Conservation (phyloP, 2,797 vertebrate species). For the Cossypha niveicapilla region DNA sequence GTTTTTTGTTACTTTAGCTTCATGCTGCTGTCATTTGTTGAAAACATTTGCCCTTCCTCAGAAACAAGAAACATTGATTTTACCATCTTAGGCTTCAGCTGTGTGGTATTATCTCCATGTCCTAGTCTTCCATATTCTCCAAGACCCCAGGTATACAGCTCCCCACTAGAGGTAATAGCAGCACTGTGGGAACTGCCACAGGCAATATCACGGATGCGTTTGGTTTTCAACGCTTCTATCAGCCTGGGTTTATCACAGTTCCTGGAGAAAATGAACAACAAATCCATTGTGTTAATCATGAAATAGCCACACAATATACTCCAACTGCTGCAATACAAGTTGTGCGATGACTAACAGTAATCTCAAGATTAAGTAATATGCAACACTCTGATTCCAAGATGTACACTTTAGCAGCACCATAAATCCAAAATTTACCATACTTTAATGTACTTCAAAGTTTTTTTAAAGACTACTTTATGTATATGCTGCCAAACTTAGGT, state of each 20-base stretch:
- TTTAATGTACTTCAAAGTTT: not conserved
- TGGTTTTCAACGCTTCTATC: slow-evolving; percentile 94
- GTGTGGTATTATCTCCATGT: slow-evolving; percentile 96
- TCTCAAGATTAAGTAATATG: not conserved
- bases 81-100: slow-evolving; percentile 97
- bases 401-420: not conserved
- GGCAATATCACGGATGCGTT: slow-evolving; percentile 95
- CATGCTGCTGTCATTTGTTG: not conserved
- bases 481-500: not conserved
- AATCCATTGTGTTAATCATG: not conserved
- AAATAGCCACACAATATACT: not conserved
- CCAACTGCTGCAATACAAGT: not conserved
- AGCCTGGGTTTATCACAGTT: slow-evolving; percentile 98
- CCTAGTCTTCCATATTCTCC: slow-evolving; percentile 96
- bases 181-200: slow-evolving; percentile 98
- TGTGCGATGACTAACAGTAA: not conserved
- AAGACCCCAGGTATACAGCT: slow-evolving; percentile 98
- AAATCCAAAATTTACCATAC: not conserved
- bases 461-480: not conserved
- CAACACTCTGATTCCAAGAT: not conserved
- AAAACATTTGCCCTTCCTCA: not conserved
- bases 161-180: slow-evolving; percentile 95
- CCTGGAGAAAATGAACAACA: slow-evolving; percentile 71
- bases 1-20: not conserved
- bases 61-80: not conserved